These are phyloP conservation scores for Mormyrus proboscirostris DNA, from an alignment of 2,797 vertebrate species.

Conservation along the genomic window DNA sequence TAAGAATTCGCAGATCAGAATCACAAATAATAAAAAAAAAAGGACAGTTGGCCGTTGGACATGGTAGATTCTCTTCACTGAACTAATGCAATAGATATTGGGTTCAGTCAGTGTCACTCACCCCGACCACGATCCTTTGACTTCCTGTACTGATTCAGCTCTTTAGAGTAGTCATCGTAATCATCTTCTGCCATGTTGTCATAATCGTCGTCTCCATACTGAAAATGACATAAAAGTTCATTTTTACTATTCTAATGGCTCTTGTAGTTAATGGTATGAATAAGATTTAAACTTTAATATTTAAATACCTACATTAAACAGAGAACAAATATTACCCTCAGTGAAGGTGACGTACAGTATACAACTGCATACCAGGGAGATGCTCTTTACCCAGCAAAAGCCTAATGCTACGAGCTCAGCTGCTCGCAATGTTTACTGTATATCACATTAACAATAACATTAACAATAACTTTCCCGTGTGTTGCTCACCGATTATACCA, in stretches of 20 bases:
- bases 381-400: neutral
- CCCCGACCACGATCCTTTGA: slow-evolving; percentile 78
- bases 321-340: neutral
- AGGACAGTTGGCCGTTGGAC: neutral
- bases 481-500: neutral
- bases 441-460: neutral
- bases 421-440: neutral
- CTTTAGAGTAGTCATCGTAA: slow-evolving; percentile 85
- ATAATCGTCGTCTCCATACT: slow-evolving; percentile 73
- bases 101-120: slow-evolving; percentile 34
- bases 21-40: neutral
- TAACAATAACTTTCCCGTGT: neutral
- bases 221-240: neutral
- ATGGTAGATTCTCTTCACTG: neutral
- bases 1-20: neutral
- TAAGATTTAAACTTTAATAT: neutral
- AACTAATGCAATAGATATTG: neutral
- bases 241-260: neutral
- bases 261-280: neutral
- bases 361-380: neutral
- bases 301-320: neutral
- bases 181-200: slow-evolving; percentile 78
- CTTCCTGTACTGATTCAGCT: slow-evolving; percentile 78
- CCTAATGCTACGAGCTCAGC: neutral
- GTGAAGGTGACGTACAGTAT: neutral